Evolutionary conservation across 2,888 invertebrate species (phyloP), one percentile per base, ranked within the genome.

Genomic region (Megaustenia siamemsis): DNA sequence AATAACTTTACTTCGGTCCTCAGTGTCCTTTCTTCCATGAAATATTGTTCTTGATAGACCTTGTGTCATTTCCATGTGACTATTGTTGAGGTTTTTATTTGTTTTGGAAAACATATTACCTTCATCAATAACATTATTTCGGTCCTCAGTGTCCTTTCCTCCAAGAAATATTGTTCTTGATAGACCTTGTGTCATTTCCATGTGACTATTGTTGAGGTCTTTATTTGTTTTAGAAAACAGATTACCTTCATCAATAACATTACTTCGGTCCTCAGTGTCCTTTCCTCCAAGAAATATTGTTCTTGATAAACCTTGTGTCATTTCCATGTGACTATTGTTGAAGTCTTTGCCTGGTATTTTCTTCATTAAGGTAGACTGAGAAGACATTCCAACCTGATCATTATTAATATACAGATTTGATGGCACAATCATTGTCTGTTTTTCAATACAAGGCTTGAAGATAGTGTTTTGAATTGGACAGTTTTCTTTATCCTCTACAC

Each of bases 41-140:
- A 12, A 53, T 53, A 53, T 53, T 53, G 53, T 21, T 18, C 18
- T 21, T 18, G 76, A 38, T 8, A 24, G 76, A 24, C 53, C n/a
- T 76, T 35, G 24, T 76, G 76, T 76, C 38, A 76, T 76, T 35
- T 76, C 76, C 76, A 76, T 56, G 32, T 56, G 12, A 63, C 78
- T 43, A 32, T 66, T 40, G 10, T 38, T 38, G 8, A 35, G 24
- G 24, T 63, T 28, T 38, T 35, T 78, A 3, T 71, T n/a, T 18
- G 10, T 45, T 6, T 18, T n/a, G 15, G 40, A 38, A 38, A 5
- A 24, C 56, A 56, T 56, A 12, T n/a, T 4, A 15, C 18, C 4
- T 5, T 18, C 56, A 24, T n/a, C 5, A 18, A 56, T 56, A 5
- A 24, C n/a, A 24, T n/a, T 56, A n/a, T n/a, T n/a, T n/a, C n/a